phyloP scores from a whole-genome alignment of 2,888 invertebrate genomes.

The Perizoma affinitatum region DNA sequence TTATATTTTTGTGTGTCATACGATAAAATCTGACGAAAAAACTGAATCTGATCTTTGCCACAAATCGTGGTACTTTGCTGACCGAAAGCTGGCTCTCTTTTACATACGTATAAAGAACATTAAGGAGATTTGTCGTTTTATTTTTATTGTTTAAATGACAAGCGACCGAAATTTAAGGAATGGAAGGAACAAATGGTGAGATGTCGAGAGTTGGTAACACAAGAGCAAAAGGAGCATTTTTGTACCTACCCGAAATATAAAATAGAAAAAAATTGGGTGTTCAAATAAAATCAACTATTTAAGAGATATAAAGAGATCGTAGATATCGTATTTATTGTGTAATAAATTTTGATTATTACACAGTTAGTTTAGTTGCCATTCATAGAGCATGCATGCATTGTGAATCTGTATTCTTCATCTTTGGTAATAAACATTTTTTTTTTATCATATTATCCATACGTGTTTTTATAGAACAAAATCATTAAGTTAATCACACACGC shows the following conservation, averaged over 20 bases:
- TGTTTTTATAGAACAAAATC: background rate
- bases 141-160: conserved; percentile 25
- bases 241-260: background rate
- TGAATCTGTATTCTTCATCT: no score
- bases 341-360: no score
- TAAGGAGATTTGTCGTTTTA: conserved; percentile 16
- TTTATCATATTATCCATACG: no score
- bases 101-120: conserved; percentile 13
- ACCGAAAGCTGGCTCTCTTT: conserved; percentile 13
- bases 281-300: background rate
- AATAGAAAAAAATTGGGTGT: no score
- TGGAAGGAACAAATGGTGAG: conserved; percentile 18
- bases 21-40: no score
- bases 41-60: no score
- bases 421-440: no score
- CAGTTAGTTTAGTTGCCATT: no score
- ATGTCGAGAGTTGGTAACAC: conserved; percentile 4
- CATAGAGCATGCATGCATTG: no score
- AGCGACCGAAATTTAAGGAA: conserved; percentile 23
- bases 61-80: background rate
- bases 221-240: conserved; percentile 5
- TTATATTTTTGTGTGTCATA: no score
- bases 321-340: no score
- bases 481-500: background rate
- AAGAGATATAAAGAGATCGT: no score